Evolutionary conservation across 2,797 vertebrate genomes (phyloP).

Genomic region (Clamator glandarius): DNA sequence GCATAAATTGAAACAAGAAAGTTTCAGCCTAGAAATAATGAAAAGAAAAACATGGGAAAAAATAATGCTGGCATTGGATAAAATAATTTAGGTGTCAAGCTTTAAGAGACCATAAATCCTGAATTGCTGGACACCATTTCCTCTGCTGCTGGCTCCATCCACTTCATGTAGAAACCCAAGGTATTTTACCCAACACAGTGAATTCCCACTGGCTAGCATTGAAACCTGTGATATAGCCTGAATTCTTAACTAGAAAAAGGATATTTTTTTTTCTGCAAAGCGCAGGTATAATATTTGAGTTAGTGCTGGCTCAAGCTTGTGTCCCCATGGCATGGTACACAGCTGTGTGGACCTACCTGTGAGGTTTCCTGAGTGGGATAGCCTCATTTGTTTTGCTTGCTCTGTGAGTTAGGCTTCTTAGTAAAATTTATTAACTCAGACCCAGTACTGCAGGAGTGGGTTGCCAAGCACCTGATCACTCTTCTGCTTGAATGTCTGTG

Average conservation of each 20-base stretch:
- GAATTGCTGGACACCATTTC: neutral
- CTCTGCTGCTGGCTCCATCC: conserved; percentile 7
- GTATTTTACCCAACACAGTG: conserved; percentile 3
- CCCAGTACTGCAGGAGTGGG: neutral
- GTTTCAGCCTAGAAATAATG: too few relatives aligned
- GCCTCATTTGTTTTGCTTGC: neutral
- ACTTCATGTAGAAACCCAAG: neutral
- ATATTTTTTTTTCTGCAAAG: neutral
- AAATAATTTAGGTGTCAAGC: too few relatives aligned
- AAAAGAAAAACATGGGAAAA: too few relatives aligned
- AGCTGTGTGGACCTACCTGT: neutral
- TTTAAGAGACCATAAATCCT: neutral
- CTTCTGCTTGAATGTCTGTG: neutral
- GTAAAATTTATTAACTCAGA: neutral
- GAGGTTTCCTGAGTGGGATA: neutral
- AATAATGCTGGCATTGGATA: too few relatives aligned
- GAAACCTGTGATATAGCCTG: neutral
- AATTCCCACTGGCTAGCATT: conserved; percentile 27
- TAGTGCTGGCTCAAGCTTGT: neutral
- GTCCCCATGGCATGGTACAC: neutral
- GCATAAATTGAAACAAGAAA: too few relatives aligned
- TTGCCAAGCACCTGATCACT: neutral
- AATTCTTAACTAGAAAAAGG: neutral
- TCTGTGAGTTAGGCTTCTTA: neutral
- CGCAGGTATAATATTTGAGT: neutral